These are phyloP conservation scores for Ceyx margarethae DNA, from an alignment of 2,113 vertebrate genomes.

Conservation along the genomic window DNA sequence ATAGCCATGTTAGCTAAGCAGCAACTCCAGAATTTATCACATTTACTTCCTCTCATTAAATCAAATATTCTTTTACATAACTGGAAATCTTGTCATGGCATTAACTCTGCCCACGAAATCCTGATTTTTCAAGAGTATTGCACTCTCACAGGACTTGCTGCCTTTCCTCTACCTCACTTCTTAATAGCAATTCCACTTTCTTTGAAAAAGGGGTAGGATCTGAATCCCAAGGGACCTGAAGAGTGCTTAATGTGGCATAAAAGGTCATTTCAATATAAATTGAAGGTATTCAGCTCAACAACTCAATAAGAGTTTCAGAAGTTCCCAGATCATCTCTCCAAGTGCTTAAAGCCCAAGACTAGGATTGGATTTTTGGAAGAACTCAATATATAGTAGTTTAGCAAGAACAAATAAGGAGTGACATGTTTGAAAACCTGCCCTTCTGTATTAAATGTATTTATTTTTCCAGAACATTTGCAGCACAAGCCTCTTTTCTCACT, in stretches of 20 bases:
- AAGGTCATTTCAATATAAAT: not conserved
- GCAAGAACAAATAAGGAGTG: not conserved
- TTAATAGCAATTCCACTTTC: not conserved
- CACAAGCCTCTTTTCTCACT: not conserved
- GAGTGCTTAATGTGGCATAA: not conserved
- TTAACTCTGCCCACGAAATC: not conserved
- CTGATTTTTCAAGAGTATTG: not conserved
- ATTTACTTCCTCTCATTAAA: slow-evolving; percentile 20
- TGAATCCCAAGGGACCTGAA: not conserved
- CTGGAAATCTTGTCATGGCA: not conserved
- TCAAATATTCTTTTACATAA: slow-evolving; percentile 4
- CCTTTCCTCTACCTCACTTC: not conserved
- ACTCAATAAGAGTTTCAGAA: not conserved
- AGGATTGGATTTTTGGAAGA: not conserved
- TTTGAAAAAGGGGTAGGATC: not conserved
- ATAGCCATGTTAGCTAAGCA: not conserved
- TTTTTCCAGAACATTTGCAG: not conserved
- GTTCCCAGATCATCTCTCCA: not conserved
- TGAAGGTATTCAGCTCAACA: not conserved
- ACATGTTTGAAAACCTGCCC: not conserved
- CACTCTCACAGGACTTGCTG: not conserved
- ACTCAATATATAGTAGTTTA: not conserved
- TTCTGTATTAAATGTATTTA: not conserved
- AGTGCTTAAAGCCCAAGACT: not conserved
- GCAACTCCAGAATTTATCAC: not conserved